A percentile compares a stretch with the other conserved stretches of the same genome.
Evolutionary conservation across 2,888 invertebrate species (phyloP).

Genomic region (Tetranychus piercei): DNA sequence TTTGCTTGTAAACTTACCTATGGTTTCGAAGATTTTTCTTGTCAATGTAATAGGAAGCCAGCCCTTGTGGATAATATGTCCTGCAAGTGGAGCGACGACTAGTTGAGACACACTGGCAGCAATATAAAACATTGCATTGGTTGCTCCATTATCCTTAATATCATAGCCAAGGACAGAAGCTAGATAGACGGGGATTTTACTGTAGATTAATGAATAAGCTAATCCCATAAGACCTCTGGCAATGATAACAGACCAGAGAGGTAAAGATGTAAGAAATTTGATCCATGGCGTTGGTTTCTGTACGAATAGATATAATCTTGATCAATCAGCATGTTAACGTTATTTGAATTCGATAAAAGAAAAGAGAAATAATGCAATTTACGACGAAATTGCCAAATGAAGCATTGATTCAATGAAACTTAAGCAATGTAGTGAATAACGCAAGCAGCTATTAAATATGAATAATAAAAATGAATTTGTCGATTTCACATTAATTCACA

Average conservation of each 20-base stretch:
- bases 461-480: too few species aligned
- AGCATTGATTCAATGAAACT: background rate
- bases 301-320: background rate
- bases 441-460: too few species aligned
- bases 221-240: background rate
- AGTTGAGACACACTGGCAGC: background rate
- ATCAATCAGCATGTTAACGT: too few species aligned
- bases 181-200: background rate
- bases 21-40: background rate
- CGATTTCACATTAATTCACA: too few species aligned
- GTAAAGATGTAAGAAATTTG: background rate
- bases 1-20: background rate
- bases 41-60: background rate
- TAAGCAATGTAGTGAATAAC: background rate
- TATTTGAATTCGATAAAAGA: too few species aligned
- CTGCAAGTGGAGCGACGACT: background rate
- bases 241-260: background rate
- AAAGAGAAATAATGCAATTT: too few species aligned
- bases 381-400: too few species aligned
- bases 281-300: background rate
- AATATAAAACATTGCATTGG: background rate
- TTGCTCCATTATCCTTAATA: background rate
- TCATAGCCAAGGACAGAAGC: background rate
- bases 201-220: background rate
- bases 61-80: background rate